A percentile compares a stretch with the other conserved stretches of the same genome.
Conservation (phyloP, 2,797 vertebrate species). For the Salmo trutta region DNA sequence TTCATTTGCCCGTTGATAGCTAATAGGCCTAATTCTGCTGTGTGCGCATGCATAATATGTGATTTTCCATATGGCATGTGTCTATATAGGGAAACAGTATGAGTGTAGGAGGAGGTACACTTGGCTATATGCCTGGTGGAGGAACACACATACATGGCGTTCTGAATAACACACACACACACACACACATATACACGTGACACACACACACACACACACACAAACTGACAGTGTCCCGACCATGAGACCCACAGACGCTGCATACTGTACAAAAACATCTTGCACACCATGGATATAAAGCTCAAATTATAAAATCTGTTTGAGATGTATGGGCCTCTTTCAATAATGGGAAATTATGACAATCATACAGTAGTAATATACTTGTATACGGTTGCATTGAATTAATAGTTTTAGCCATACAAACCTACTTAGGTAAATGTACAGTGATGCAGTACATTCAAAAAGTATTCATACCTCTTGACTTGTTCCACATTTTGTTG, state of each 20-base stretch:
- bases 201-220: conserved; percentile 17
- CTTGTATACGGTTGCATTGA: not conserved
- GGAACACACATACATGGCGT: conserved; percentile 54
- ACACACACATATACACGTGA: conserved; percentile 24
- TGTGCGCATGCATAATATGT: not conserved
- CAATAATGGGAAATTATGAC: too few relatives aligned
- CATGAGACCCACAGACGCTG: conserved; percentile 46
- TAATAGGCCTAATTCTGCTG: too few relatives aligned
- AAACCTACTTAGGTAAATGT: too few relatives aligned
- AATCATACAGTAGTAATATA: not conserved
- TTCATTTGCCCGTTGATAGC: too few relatives aligned
- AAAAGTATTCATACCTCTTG: too few relatives aligned
- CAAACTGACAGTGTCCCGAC: conserved; percentile 14
- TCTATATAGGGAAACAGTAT: conserved; percentile 60
- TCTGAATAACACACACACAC: conserved; percentile 17
- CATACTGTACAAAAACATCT: conserved; percentile 56
- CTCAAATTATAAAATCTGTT: not conserved
- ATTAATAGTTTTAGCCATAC: too few relatives aligned
- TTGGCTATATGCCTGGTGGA: conserved; percentile 58
- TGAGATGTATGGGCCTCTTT: not conserved
- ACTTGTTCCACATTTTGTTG: too few relatives aligned
- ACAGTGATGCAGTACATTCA: too few relatives aligned
- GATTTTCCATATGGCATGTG: not conserved
- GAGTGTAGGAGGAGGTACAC: conserved; percentile 63
- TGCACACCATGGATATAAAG: not conserved